phyloP scores from a whole-genome alignment of 2,797 vertebrate genomes.

The Cottoperca gobio region DNA sequence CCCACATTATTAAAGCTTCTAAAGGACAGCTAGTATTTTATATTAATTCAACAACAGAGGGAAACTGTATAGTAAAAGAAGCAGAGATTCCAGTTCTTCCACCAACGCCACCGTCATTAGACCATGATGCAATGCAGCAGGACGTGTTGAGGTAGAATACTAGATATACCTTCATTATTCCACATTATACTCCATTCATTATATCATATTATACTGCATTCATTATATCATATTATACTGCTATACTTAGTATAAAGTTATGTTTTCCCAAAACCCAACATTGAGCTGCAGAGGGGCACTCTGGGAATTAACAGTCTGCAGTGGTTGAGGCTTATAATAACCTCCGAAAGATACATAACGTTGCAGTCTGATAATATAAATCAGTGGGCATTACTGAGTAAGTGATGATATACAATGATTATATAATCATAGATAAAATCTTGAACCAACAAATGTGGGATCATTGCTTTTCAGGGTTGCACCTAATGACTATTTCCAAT shows the following conservation, averaged over 20 bases:
- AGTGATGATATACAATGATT: too few species aligned
- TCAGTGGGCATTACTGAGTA: too few species aligned
- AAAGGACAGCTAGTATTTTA: not conserved
- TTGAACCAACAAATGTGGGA: not conserved
- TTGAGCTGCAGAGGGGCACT: not conserved
- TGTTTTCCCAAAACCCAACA: too few species aligned
- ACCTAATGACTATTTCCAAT: not conserved
- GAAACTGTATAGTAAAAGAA: not conserved
- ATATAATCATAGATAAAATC: too few species aligned
- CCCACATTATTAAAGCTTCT: not conserved
- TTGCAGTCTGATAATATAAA: not conserved
- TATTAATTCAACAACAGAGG: not conserved
- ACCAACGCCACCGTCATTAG: not conserved
- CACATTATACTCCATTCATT: too few species aligned
- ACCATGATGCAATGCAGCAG: not conserved
- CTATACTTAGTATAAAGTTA: too few species aligned
- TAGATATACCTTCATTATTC: not conserved
- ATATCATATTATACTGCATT: too few species aligned
- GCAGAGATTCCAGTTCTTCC: not conserved
- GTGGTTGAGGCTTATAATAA: not conserved
- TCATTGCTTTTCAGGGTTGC: not conserved
- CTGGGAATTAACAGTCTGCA: constrained; percentile 1
- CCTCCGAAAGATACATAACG: not conserved
- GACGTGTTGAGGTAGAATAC: not conserved
- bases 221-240: too few species aligned